Conservation (phyloP, 2,113 vertebrate species). For the Asarcornis scutulata region DNA sequence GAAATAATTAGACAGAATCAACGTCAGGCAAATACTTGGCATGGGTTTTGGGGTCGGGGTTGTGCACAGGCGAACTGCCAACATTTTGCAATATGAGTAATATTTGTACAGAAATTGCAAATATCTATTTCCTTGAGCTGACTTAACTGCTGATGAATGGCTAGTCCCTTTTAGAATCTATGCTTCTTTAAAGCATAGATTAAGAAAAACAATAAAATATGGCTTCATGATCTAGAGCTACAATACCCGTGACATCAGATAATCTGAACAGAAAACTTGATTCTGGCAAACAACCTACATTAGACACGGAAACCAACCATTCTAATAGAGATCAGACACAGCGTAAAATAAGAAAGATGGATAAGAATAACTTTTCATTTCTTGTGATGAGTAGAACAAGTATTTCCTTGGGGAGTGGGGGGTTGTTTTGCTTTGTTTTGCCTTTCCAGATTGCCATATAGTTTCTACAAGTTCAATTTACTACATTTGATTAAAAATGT, state of each 20-base stretch:
- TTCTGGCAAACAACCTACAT: not conserved
- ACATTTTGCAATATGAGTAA: not conserved
- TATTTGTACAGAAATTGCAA: not conserved
- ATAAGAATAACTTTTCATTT: not conserved
- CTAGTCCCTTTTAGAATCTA: not conserved
- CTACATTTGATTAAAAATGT: not conserved
- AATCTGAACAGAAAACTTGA: not conserved
- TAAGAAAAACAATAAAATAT: not conserved
- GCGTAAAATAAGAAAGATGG: not conserved
- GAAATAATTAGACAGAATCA: not conserved
- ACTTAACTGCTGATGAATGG: not conserved
- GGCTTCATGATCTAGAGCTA: not conserved
- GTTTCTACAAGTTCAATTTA: not conserved
- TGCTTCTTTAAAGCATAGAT: not conserved
- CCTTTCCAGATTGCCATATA: not conserved
- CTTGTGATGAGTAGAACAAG: not conserved
- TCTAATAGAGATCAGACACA: not conserved
- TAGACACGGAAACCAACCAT: not conserved
- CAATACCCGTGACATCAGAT: not conserved
- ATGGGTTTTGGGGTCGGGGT: not conserved
- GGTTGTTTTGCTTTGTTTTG: not conserved
- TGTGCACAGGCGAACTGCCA: not conserved
- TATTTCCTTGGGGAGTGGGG: fast-evolving
- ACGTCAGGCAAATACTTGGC: not conserved
- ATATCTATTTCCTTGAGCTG: not conserved